A percentile compares a stretch with the other conserved stretches of the same genome.
These are phyloP conservation scores for Acestrorhynchus altus DNA, from an alignment of 2,797 vertebrate species.

Conservation along the genomic window DNA sequence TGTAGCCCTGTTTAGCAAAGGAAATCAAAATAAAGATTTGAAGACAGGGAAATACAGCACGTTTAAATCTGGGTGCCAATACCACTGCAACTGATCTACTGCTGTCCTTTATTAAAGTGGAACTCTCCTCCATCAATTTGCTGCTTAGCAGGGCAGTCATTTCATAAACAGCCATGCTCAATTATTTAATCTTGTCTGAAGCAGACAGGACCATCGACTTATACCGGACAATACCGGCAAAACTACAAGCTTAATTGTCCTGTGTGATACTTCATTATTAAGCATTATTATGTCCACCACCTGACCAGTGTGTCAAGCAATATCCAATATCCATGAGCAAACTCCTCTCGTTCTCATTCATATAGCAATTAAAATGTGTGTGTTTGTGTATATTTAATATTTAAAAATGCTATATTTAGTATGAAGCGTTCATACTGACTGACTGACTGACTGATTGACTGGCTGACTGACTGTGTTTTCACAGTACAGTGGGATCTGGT, in stretches of 20 bases:
- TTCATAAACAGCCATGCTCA: slow-evolving; percentile 49
- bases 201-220: not conserved
- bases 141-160: slow-evolving; percentile 59
- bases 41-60: not conserved
- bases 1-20: not conserved
- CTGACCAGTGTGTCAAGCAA: too few species aligned
- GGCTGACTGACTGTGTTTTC: too few species aligned
- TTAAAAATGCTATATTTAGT: too few species aligned
- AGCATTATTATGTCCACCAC: too few species aligned
- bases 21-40: not conserved
- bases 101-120: not conserved
- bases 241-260: not conserved
- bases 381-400: too few species aligned
- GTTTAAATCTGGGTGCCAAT: not conserved
- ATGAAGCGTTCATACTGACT: too few species aligned
- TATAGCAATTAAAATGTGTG: too few species aligned
- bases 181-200: slow-evolving; percentile 54
- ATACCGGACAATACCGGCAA: not conserved
- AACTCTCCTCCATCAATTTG: slow-evolving; percentile 25
- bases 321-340: too few species aligned
- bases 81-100: slow-evolving; percentile 2
- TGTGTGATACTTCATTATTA: too few species aligned
- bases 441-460: too few species aligned
- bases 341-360: too few species aligned
- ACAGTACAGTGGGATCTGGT: too few species aligned